Evolutionary conservation across 2,113 vertebrate genomes (phyloP), one percentile per base, ranked within the genome.

Genomic region (Epinephelus moara): DNA sequence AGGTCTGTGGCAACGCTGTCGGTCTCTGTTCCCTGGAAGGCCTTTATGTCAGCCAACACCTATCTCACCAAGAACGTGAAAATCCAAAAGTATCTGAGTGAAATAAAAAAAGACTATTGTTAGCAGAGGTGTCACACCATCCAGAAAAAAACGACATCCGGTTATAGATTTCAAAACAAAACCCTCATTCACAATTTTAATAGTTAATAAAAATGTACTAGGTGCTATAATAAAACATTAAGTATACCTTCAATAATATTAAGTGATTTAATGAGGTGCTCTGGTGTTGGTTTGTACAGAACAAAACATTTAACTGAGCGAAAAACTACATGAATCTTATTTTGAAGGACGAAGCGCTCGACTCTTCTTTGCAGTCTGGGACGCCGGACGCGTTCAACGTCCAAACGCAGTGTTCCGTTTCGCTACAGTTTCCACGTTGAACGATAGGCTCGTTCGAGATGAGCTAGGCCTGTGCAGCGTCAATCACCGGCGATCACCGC

Each of bases 101-200:
- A 66, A 75, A 27, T 37, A 61, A 30, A 6, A 9, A 59, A 52
- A 6, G 21, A 6, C 2, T 33, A 25, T 3, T 0, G 23, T n/a
- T 10, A 14, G 42, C 55, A 13, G 18, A 42, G 12, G 2, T 7
- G 40, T 64, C 33, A 71, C 19, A 25, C n/a, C 61, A 33, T 2
- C 33, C 8, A 53, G 50, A 55, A 52, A 50, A 30, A 30, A 18
- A n/a, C 0, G 0, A 15, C 27, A 75, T 84, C 88, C 85, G 80
- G 57, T 70, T 19, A 0, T 0, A 8, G 1, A 4, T 78, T 85
- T 88, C 85, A 88, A 64, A 84, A 37, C 0, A 74, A 78, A 70
- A 59, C 0, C 0, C 1, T 0, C 37, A 6, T 25, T 62, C 37
- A 15, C 17, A 40, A 45, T 30, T 1, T 1, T 18, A 7, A 21